phyloP scores from a whole-genome alignment of 2,888 invertebrate genomes.

The Drosophila demipolita region DNA sequence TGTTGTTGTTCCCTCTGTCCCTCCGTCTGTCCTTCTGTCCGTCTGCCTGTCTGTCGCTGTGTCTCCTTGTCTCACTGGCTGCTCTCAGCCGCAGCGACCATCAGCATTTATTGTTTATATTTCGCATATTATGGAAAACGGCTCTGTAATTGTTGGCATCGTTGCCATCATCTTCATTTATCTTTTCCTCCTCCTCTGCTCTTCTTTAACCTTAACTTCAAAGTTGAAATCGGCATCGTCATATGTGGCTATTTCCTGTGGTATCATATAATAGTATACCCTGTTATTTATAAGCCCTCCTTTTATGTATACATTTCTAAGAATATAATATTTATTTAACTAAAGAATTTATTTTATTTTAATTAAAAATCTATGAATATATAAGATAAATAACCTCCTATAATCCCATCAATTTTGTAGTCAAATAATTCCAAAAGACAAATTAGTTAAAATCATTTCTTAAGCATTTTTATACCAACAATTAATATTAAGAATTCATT shows the following conservation, averaged over 20 bases:
- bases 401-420: too few species aligned
- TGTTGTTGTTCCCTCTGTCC: constrained; percentile 67
- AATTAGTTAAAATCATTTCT: background rate
- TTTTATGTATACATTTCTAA: accelerated
- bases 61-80: background rate
- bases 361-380: background rate
- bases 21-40: background rate
- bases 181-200: constrained; percentile 8
- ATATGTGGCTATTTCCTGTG: constrained; percentile 49
- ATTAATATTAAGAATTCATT: background rate
- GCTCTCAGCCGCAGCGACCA: constrained; percentile 17
- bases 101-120: constrained; percentile 77
- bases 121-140: constrained; percentile 75
- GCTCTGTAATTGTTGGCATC: constrained; percentile 60
- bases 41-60: background rate
- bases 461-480: background rate
- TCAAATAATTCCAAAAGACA: background rate
- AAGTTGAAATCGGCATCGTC: constrained; percentile 35
- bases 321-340: background rate
- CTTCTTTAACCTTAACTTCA: constrained; percentile 12
- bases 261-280: constrained; percentile 25
- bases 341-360: background rate
- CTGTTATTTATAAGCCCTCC: background rate
- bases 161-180: constrained; percentile 31
- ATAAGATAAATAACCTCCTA: background rate